Evolutionary conservation across 2,888 invertebrate genomes (phyloP).

Genomic region (Pteria penguin): DNA sequence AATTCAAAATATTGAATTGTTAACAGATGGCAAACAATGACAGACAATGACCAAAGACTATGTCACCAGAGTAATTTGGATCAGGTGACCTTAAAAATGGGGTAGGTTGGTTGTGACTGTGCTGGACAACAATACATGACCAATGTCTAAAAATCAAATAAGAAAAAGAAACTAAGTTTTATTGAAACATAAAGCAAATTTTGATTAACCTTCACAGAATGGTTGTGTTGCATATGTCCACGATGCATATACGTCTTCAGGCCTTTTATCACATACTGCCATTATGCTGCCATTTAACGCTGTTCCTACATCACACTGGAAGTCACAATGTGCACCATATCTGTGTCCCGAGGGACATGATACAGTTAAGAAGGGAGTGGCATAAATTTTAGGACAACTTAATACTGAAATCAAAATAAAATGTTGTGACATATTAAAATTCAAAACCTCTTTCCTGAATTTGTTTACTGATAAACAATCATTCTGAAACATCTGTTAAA

Average conservation of each 20-base stretch:
- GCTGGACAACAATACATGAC: no score
- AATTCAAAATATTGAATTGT: no score
- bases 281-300: constrained; percentile 12
- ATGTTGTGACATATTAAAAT: not conserved
- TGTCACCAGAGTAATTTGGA: no score
- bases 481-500: no score
- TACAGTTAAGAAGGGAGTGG: constrained; percentile 44
- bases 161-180: not conserved
- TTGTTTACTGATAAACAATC: no score
- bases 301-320: constrained; percentile 43
- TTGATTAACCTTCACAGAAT: constrained; percentile 51
- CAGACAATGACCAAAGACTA: no score
- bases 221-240: constrained; percentile 53
- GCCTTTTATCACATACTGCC: constrained; percentile 36
- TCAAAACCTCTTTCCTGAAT: not conserved
- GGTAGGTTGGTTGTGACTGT: no score
- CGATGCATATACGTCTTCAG: constrained; percentile 24
- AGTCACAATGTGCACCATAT: constrained; percentile 49
- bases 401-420: constrained; percentile 49
- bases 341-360: constrained; percentile 43
- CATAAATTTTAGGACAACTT: constrained; percentile 42
- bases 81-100: no score
- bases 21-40: no score
- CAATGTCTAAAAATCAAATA: not conserved
- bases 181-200: no score